These are phyloP conservation scores for Pheosia gnoma DNA, from an alignment of 2,888 invertebrate genomes.

Conservation along the genomic window DNA sequence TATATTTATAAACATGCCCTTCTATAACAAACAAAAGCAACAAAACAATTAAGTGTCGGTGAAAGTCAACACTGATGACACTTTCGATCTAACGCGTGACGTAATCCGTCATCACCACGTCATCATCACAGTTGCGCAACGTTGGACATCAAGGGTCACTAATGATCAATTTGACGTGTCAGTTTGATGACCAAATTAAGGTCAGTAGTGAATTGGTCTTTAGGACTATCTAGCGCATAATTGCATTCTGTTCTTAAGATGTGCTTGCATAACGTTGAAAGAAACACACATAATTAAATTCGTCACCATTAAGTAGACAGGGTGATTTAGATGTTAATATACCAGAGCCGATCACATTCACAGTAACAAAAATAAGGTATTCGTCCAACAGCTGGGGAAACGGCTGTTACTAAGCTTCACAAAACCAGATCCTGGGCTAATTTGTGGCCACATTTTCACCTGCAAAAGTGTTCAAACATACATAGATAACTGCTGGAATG, in stretches of 20 bases:
- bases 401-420: no score
- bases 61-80: slow-evolving; percentile 52
- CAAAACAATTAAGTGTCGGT: slow-evolving; percentile 26
- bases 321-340: no score
- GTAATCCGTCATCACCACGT: slow-evolving; percentile 42
- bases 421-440: no score
- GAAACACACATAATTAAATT: no score
- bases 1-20: neutral
- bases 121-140: slow-evolving; percentile 42
- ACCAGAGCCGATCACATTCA: no score
- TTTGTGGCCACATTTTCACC: no score
- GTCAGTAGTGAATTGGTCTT: slow-evolving; percentile 1
- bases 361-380: no score
- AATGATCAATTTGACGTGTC: slow-evolving; percentile 3
- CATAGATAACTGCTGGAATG: no score
- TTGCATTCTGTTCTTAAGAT: neutral
- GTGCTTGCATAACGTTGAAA: no score
- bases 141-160: slow-evolving; percentile 18
- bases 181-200: neutral
- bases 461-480: no score
- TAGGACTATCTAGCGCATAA: neutral
- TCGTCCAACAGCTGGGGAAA: no score
- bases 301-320: no score
- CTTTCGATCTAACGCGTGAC: slow-evolving; percentile 52
- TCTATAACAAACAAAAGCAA: slow-evolving; percentile 15